Base-by-base conservation (phyloP, 2,113 vertebrate species). In the Morone saxatilis region DNA sequence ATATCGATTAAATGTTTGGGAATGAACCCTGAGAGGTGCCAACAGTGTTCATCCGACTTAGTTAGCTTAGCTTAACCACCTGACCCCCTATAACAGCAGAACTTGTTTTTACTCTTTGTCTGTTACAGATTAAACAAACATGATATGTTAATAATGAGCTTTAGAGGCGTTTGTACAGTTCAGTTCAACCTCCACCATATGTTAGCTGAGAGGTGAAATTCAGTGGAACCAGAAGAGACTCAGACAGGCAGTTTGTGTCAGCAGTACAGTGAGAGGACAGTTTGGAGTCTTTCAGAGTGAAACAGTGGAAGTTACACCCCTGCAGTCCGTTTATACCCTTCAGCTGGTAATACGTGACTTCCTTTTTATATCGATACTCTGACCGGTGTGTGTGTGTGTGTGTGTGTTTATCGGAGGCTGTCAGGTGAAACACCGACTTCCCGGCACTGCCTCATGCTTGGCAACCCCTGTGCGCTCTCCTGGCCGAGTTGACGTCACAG, bases 401-500 rank as follows among this genome's bases (percentile, higher is more conserved):
- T 31, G 31, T 31, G 25, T 60, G 61, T 71, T 11, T 10, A 9
- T 43, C 8, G 1, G 22, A 22, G 76, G 63, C 53, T 48, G 45
- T 47, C 61, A 41, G 20, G 43, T 38, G 45, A 54, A 56, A 48
- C 38, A 1, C 6, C n/a, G 61, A 69, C 41, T 25, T 67, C 76
- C 71, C 71, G 43, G 50, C 40, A 22, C 1, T 14, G 2, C 36
- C 54, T 5, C 41, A 6, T 1, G 22, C 66, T 19, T 19, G 41
- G 22, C 48, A 66, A 61, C 45, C 40, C 45, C 20, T 13, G 0
- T 10, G 63, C 66, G 7, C 36, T 57, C 70, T 10, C 40, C 48
- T 1, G 31, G n/a, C 62, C 20, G 17, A 53, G 66, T 92, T 92
- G 95, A 94, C 88, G 91, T 95, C 95, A 94, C 90, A 5, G 81